phyloP scores from a whole-genome alignment of 1,140 invertebrate species.

The Pachyrhynchus sulphureomaculatus region DNA sequence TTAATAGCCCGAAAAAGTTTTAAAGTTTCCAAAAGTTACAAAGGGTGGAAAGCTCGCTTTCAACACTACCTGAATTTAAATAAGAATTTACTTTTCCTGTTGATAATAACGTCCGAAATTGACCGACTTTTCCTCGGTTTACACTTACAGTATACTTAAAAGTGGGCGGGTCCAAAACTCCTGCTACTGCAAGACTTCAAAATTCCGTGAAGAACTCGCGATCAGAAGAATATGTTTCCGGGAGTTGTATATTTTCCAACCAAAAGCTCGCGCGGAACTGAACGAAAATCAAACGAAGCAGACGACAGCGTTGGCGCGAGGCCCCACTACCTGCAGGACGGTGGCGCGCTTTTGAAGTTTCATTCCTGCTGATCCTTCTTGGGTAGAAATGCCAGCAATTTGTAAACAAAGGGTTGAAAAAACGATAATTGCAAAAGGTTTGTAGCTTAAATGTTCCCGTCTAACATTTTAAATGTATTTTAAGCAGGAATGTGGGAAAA shows the following conservation, averaged over 20 bases:
- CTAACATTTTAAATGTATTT: too few relatives aligned
- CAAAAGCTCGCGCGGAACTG: conserved; percentile 35
- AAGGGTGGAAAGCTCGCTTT: neutral
- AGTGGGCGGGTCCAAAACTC: conserved; percentile 39
- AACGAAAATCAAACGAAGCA: conserved; percentile 13
- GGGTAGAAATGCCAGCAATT: conserved; percentile 17
- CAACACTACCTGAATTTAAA: neutral
- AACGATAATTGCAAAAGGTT: conserved; percentile 1
- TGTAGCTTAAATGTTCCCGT: too few relatives aligned
- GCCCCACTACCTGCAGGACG: conserved; percentile 39
- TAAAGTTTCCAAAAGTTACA: conserved; percentile 1
- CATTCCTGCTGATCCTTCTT: conserved; percentile 31
- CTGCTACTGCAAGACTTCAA: neutral
- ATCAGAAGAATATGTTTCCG: neutral
- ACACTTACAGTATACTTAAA: conserved; percentile 17
- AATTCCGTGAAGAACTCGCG: conserved; percentile 16
- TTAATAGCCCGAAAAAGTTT: neutral
- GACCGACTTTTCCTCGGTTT: neutral
- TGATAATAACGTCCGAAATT: neutral
- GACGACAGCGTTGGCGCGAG: conserved; percentile 34
- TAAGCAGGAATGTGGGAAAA: too few relatives aligned
- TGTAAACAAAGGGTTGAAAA: conserved; percentile 13
- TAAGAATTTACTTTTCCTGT: neutral
- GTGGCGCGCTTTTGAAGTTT: conserved; percentile 33
- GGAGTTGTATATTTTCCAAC: conserved; percentile 12